Evolutionary conservation across 2,888 invertebrate genomes (phyloP), one percentile per base, ranked within the genome.

Genomic region (Thera obeliscata): DNA sequence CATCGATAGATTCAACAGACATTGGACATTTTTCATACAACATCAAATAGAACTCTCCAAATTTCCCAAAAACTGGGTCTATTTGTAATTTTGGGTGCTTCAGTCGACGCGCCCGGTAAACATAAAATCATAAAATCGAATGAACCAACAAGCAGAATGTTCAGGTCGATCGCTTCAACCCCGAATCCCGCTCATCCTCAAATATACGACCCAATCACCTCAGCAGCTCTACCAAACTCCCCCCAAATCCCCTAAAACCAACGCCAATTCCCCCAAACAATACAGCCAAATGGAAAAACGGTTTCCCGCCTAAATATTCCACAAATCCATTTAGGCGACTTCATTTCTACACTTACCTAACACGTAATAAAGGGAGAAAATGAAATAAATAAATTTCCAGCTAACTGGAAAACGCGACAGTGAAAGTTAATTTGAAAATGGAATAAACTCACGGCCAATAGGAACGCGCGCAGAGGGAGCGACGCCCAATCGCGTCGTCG

Each of bases 381-480:
- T 86, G 88, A 87, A 87, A 74, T 75, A 77, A 76, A 77, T 77
- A 77, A 77, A 77, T 77, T 77, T 74, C 67, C 56, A 64, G 71
- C 71, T 73, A 72, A 71, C 70, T 73, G 69, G 73, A 68, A 75
- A 75, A 52, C 74, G 67, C 72, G 88, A 88, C 88, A 89, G 90
- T 87, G 93, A 92, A 90, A 93, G 91, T 93, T 91, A 93, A 93
- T 93, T 92, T 91, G 91, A 93, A 93, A 93, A 93, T 91, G 92
- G 91, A 88, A 93, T 93, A 91, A 93, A 87, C 88, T 87, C 74
- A 75, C 86, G 81, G 81, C 93, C 93, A 93, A 93, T 92, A 81
- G 87, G 79, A 83, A 71, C 74, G 76, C 78, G 78, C 82, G 87
- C 80, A 87, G 77, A 78, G 90, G 91, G 88, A 85, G 82, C 79